A percentile compares a stretch with the other conserved stretches of the same genome.
These are phyloP conservation scores for Calliopum simillimum DNA, from an alignment of 2,888 invertebrate species.

Conservation along the genomic window DNA sequence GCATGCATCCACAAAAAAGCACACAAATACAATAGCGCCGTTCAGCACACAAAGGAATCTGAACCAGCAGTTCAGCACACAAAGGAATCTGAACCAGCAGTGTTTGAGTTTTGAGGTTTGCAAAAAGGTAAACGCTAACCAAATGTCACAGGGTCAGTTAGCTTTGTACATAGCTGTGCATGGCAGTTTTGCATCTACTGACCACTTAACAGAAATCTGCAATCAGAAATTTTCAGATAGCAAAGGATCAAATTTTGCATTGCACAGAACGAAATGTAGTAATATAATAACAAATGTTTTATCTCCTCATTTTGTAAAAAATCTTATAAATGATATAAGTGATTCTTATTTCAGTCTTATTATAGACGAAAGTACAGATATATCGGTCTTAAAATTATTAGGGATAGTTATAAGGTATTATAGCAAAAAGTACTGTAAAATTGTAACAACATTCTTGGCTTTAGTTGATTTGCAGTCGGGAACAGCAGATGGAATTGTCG, in stretches of 20 bases:
- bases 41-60: too few relatives aligned
- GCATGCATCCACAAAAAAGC: neutral
- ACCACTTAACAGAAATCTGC: slow-evolving; percentile 33
- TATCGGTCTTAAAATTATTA: slow-evolving; percentile 28
- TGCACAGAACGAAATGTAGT: slow-evolving; percentile 36
- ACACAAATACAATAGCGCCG: neutral
- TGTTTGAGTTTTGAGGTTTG: neutral
- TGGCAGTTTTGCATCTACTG: slow-evolving; percentile 24
- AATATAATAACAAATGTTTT: slow-evolving; percentile 30
- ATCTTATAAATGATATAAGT: slow-evolving; percentile 25
- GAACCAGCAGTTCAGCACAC: too few relatives aligned
- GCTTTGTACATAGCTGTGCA: slow-evolving; percentile 28
- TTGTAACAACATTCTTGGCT: slow-evolving; percentile 30
- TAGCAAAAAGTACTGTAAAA: slow-evolving; percentile 18
- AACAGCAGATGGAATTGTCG: slow-evolving; percentile 23
- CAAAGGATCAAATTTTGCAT: slow-evolving; percentile 22
- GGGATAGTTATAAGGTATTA: slow-evolving; percentile 35
- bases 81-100: neutral
- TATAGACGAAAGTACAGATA: slow-evolving; percentile 34
- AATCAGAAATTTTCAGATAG: slow-evolving; percentile 30
- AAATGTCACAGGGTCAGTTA: slow-evolving; percentile 33
- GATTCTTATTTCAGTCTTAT: slow-evolving; percentile 35
- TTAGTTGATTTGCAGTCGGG: slow-evolving; percentile 22
- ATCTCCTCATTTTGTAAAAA: slow-evolving; percentile 33
- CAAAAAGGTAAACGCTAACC: slow-evolving; percentile 20